These are phyloP conservation scores for Synanthedon tipuliformis DNA, from an alignment of 2,888 invertebrate species.

Conservation along the genomic window DNA sequence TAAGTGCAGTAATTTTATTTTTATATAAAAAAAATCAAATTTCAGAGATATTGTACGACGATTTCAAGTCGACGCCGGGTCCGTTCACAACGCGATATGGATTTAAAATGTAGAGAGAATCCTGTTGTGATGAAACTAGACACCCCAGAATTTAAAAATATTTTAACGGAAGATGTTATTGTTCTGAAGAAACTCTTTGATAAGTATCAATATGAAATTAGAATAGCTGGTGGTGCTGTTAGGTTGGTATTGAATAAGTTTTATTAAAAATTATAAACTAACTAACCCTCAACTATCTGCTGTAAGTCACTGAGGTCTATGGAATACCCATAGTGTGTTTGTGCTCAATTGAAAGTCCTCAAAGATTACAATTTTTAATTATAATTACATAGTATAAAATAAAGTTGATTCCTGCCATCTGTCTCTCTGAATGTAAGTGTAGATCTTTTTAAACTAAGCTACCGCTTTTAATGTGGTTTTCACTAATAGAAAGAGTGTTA, in stretches of 20 bases:
- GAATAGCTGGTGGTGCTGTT: conserved; percentile 98
- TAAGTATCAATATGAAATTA: conserved; percentile 84
- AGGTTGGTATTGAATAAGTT: conserved; percentile 50
- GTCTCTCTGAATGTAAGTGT: too few relatives aligned
- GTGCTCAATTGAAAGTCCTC: too few relatives aligned
- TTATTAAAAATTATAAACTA: too few relatives aligned
- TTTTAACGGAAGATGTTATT: conserved; percentile 86
- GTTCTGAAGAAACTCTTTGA: conserved; percentile 80
- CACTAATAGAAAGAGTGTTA: too few relatives aligned
- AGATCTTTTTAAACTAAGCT: too few relatives aligned
- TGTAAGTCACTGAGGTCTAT: background rate
- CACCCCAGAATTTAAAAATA: conserved; percentile 77
- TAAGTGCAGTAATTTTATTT: too few relatives aligned
- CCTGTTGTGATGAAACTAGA: conserved; percentile 80
- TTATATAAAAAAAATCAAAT: background rate
- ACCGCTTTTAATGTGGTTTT: too few relatives aligned
- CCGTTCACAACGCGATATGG: conserved; percentile 38
- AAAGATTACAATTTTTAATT: too few relatives aligned
- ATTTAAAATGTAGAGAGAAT: conserved; percentile 57
- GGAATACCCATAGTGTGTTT: too few relatives aligned
- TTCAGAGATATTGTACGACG: conserved; percentile 2
- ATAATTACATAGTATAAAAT: too few relatives aligned
- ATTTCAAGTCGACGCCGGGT: conserved; percentile 14
- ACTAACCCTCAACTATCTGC: background rate
- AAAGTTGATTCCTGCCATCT: too few relatives aligned